Evolutionary conservation across 2,888 invertebrate genomes (phyloP).

Genomic region (Ypsolopha sequella): DNA sequence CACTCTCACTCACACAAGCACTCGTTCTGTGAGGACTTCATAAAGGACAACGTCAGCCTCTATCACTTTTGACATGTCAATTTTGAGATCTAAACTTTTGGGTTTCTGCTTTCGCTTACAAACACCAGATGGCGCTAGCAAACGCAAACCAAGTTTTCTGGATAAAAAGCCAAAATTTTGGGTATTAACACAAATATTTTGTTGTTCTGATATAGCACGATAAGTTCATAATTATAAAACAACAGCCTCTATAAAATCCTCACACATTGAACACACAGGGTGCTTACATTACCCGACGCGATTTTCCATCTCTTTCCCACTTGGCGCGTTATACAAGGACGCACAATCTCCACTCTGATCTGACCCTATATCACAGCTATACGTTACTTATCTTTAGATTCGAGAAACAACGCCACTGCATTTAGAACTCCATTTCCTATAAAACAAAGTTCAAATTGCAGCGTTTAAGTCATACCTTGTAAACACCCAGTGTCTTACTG

Average conservation of each 20-base stretch:
- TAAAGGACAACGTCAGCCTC: background rate
- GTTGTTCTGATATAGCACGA: too few relatives aligned
- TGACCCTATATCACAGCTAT: conserved; percentile 51
- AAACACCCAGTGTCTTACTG: conserved; percentile 47
- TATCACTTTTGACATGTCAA: background rate
- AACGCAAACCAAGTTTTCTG: too few relatives aligned
- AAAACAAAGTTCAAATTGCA: conserved; percentile 4
- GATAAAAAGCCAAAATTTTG: too few relatives aligned
- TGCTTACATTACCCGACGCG: conserved; percentile 50
- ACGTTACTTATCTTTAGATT: conserved; percentile 50
- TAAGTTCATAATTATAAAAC: background rate
- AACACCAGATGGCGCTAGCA: too few relatives aligned
- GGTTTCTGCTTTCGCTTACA: too few relatives aligned
- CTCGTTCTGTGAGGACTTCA: conserved; percentile 1
- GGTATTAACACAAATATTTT: too few relatives aligned
- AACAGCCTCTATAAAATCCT: background rate
- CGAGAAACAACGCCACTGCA: conserved; percentile 26
- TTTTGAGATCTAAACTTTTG: background rate
- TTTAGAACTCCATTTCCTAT: background rate
- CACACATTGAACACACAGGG: conserved; percentile 30
- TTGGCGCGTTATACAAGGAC: background rate
- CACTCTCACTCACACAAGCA: conserved; percentile 20
- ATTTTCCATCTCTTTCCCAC: background rate
- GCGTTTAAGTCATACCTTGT: conserved; percentile 37
- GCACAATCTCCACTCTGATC: background rate